These are phyloP conservation scores for Hippocampus guttulatus DNA, from an alignment of 2,113 vertebrate genomes.

Conservation along the genomic window DNA sequence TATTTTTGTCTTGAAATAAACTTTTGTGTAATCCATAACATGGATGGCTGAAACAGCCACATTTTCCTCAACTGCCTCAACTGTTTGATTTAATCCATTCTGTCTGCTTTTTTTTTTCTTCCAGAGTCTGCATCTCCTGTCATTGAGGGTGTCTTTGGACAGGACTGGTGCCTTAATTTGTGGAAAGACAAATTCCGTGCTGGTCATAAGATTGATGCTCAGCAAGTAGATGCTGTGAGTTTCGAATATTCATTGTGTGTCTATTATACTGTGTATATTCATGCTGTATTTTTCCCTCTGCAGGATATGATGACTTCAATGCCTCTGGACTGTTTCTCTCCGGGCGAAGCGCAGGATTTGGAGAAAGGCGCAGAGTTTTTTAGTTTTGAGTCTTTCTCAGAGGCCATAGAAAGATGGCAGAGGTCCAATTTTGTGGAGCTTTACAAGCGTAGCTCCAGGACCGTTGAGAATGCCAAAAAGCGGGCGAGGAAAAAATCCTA, in stretches of 20 bases:
- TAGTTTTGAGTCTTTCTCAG: constrained; percentile 1
- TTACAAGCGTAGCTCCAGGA: constrained; percentile 3
- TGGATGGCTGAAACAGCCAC: not conserved
- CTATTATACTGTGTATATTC: not conserved
- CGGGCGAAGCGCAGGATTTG: not conserved
- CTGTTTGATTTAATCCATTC: not conserved
- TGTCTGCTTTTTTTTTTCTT: not conserved
- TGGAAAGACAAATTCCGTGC: constrained; percentile 59
- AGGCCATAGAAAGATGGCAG: constrained; percentile 2
- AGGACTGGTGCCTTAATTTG: constrained; percentile 68
- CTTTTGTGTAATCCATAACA: not conserved
- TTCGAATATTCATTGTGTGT: not conserved
- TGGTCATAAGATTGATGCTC: constrained; percentile 12
- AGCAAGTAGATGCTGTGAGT: not conserved
- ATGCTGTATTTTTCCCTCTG: not conserved
- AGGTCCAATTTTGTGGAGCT: constrained; percentile 8
- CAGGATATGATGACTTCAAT: not conserved
- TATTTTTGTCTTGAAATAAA: not conserved
- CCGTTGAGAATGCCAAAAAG: constrained; percentile 5
- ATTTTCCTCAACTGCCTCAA: not conserved
- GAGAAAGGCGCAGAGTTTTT: constrained; percentile 3
- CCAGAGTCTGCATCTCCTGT: constrained; percentile 35
- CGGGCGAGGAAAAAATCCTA: constrained; percentile 4
- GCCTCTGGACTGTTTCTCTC: not conserved
- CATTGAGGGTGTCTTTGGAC: constrained; percentile 69